Evolutionary conservation across 2,113 vertebrate genomes (phyloP).

Genomic region (Tachysurus fulvidraco): DNA sequence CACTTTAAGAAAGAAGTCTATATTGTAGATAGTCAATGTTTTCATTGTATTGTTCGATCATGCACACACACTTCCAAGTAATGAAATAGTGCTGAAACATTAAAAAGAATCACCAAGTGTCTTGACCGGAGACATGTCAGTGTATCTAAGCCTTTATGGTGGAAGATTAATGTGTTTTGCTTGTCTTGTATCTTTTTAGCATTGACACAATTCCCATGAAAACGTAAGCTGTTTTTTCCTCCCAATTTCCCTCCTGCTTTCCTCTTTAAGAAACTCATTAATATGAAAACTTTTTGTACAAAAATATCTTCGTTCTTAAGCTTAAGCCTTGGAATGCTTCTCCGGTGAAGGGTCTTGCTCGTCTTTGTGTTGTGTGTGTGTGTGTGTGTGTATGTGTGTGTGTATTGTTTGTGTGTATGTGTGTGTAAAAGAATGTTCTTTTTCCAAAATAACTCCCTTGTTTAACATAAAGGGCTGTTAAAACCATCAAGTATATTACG

Average conservation of each 20-base stretch:
- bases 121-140: conserved; percentile 50
- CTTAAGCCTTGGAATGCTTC: conserved; percentile 63
- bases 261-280: conserved; percentile 39
- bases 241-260: conserved; percentile 44
- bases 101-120: conserved; percentile 47
- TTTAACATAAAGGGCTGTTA: conserved; percentile 69
- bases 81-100: conserved; percentile 31
- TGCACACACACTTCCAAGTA: conserved; percentile 40
- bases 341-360: conserved; percentile 66
- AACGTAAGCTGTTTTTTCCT: conserved; percentile 81
- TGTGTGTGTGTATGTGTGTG: neutral
- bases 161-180: conserved; percentile 61
- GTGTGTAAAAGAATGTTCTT: neutral
- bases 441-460: conserved; percentile 65
- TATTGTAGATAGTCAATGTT: conserved; percentile 45
- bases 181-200: conserved; percentile 83
- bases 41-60: conserved; percentile 39
- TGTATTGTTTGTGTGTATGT: conserved; percentile 15
- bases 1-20: conserved; percentile 69
- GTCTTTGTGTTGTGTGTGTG: conserved; percentile 61
- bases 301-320: conserved; percentile 66
- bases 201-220: conserved; percentile 84
- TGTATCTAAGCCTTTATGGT: conserved; percentile 49
- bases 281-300: conserved; percentile 59
- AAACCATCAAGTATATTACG: conserved; percentile 60